Evolutionary conservation across 2,888 invertebrate species (phyloP), one percentile per base, ranked within the genome.

Genomic region (Malacosoma neustria): DNA sequence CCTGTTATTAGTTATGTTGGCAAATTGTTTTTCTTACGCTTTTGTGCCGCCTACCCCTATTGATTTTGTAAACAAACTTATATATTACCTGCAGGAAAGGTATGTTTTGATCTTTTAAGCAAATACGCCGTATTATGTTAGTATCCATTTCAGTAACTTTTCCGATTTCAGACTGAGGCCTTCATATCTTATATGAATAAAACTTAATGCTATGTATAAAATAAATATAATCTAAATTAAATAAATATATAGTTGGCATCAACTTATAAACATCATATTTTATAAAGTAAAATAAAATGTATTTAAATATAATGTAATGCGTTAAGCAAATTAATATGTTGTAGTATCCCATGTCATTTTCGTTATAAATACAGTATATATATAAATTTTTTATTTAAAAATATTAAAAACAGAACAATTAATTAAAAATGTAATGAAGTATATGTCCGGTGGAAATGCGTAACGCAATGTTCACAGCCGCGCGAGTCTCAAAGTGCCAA

Each of bases 1-100:
- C 74, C 77, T 69, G 70, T 74, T 77, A 80, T 81, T 79, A 80
- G 74, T 80, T 79, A 75, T 75, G 76, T 75, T 70, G 70, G 69
- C 69, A 73, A 77, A 80, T 79, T 79, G 73, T 77, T 79, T 75
- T 74, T 75, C 72, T 74, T 72, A 63, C 67, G 68, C 71, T 67
- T 67, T 58, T 57, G 56, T 65, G 48, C 54, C 48, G 54, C 55
- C 60, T 50, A 48, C 48, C 57, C 53, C 48, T 62, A 67, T 67
- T 55, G 59, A 61, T 61, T 62, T 62, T 55, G 56, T 53, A 59
- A 48, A 54, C 54, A 60, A 60, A 54, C 49, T 57, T 55, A 48
- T 45, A 53, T 54, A 45, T 42, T 42, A 44, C 49, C 46, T 50
- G 51, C 42, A 50, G 52, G 53, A 51, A 54, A 38, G 9, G 22